phyloP scores from a whole-genome alignment of 2,797 vertebrate genomes.

The Rhinichthys osculus region DNA sequence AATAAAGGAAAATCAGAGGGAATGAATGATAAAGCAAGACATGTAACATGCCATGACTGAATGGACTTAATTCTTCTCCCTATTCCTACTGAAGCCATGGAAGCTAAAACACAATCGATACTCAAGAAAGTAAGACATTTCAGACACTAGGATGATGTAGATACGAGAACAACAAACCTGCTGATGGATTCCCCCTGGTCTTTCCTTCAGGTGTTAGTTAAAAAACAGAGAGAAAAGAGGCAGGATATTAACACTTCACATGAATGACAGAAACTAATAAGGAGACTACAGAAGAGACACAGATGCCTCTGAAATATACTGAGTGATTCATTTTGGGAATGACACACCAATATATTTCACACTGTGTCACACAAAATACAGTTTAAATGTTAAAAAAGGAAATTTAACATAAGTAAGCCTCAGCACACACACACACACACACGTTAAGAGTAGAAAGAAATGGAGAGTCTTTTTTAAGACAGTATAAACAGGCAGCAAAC shows the following conservation, averaged over 20 bases:
- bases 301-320: conserved; percentile 57
- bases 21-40: conserved; percentile 24
- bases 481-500: conserved; percentile 59
- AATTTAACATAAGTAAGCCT: not conserved
- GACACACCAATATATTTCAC: conserved; percentile 67
- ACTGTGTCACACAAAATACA: conserved; percentile 65
- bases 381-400: conserved; percentile 42
- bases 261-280: conserved; percentile 68
- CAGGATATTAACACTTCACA: conserved; percentile 75
- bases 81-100: not conserved
- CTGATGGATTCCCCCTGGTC: conserved; percentile 85
- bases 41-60: conserved; percentile 36
- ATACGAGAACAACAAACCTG: conserved; percentile 73
- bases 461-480: conserved; percentile 46
- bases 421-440: conserved; percentile 61
- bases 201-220: conserved; percentile 87
- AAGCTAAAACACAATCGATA: conserved; percentile 10
- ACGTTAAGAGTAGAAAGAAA: conserved; percentile 63
- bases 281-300: conserved; percentile 63
- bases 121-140: conserved; percentile 40
- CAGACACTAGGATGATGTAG: conserved; percentile 44
- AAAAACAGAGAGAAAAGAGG: conserved; percentile 80
- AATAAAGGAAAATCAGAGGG: not conserved
- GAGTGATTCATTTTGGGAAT: conserved; percentile 54
- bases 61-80: not conserved